phyloP scores from a whole-genome alignment of 2,113 vertebrate species.

The Poeciliopsis occidentalis region DNA sequence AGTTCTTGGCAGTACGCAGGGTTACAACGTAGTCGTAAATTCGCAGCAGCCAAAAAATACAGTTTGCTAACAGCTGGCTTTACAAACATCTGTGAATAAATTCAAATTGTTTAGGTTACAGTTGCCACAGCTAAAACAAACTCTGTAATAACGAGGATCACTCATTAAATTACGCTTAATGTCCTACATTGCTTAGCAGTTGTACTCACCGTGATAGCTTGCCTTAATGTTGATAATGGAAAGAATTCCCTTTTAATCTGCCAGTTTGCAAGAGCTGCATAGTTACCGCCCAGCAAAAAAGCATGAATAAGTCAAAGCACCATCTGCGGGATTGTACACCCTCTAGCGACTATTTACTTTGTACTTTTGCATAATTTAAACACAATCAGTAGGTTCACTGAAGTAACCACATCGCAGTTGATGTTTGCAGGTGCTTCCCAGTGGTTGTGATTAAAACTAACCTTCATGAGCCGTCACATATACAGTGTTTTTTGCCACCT shows the following conservation, averaged over 20 bases:
- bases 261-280: background rate
- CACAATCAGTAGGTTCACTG: conserved; percentile 5
- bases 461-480: background rate
- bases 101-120: background rate
- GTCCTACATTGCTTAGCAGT: background rate
- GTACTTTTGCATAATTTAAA: background rate
- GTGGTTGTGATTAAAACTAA: conserved; percentile 4
- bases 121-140: background rate
- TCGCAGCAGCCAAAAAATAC: too few relatives aligned
- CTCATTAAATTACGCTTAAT: background rate
- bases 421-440: background rate
- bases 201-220: conserved; percentile 34
- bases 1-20: background rate
- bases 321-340: conserved; percentile 20
- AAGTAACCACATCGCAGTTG: background rate
- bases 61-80: too few relatives aligned
- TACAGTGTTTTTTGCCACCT: background rate
- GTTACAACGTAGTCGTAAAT: background rate
- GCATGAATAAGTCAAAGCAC: conserved; percentile 32
- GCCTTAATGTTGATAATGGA: background rate
- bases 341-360: conserved; percentile 45
- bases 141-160: background rate
- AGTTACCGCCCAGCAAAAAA: conserved; percentile 7
- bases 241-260: background rate
- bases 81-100: too few relatives aligned